Evolutionary conservation across 2,888 invertebrate genomes (phyloP), one percentile per base, ranked within the genome.

Genomic region (Sceliomorpha sp.): DNA sequence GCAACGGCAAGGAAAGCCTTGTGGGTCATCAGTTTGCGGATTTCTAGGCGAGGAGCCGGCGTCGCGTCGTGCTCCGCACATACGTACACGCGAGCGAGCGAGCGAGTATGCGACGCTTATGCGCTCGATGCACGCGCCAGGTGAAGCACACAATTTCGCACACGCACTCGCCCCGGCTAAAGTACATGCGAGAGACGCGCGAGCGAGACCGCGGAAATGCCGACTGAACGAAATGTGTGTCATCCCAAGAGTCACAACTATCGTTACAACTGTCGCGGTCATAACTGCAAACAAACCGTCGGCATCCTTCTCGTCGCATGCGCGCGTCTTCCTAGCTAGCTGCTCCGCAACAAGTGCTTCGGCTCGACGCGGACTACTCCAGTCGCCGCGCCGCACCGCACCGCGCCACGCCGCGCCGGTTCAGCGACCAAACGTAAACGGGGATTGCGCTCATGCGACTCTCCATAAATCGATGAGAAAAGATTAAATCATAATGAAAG

Each of bases 181-280:
- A 20, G 60, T 17, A 12, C 50, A 45, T 44, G 37, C 2, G 20
- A 5, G 37, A 20, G 20, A 5, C 37, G 51, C 53, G 40, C 44
- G 34, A 13, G n/a, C n/a, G 72, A 75, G 70, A 59, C 55, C 50
- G 42, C 42, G 44, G 37, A 48, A 62, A 70, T 45, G 60, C 47
- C 74, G 69, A 72, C 77, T 71, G 68, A 76, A 68, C 72, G 74
- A 80, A 79, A 83, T 83, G 79, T 83, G 70, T 82, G 83, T 79
- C 83, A 81, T 60, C 70, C 47, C 39, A 62, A 53, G 40, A 53
- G 15, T 45, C 51, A 26, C 32, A n/a, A 44, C 24, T 45, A 15
- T 60, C 37, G 37, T 60, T 45, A 51, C 24, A 44, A 34, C 58
- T 26, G 58, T 44, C 31, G 58, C 31, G 15, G 34, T 50, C 27